A percentile compares a stretch with the other conserved stretches of the same genome.
Conservation (phyloP, 1,140 invertebrate genomes). For the Lamellibrachia luymesi region DNA sequence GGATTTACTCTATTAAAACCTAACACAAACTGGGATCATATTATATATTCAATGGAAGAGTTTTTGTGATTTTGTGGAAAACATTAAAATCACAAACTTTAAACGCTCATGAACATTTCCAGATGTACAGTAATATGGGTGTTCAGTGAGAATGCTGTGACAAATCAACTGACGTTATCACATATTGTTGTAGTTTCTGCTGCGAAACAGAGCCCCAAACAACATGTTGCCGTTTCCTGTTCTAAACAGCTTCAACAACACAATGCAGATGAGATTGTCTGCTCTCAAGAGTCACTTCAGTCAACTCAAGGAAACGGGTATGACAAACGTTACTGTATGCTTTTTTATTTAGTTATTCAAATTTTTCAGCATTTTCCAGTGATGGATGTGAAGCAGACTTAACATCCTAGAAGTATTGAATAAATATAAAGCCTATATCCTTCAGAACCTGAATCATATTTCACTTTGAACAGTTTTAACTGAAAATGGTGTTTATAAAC, state of each 20-base stretch:
- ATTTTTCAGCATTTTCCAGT: not conserved
- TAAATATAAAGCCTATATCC: too few species aligned
- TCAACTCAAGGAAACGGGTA: slow-evolving; percentile 44
- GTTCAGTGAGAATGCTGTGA: not conserved
- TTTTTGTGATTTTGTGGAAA: too few species aligned
- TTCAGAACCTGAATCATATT: too few species aligned
- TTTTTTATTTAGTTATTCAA: not conserved
- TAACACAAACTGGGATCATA: too few species aligned
- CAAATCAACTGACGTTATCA: not conserved
- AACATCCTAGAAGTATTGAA: not conserved
- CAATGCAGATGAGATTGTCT: slow-evolving; percentile 44
- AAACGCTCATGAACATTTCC: not conserved
- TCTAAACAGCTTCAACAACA: slow-evolving; percentile 52
- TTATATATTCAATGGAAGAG: too few species aligned
- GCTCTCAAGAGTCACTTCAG: slow-evolving; percentile 45
- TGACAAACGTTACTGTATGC: not conserved
- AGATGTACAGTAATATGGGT: not conserved
- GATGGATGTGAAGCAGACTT: not conserved
- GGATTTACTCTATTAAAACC: too few species aligned
- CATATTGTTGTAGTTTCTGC: slow-evolving; percentile 44
- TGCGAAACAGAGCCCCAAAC: slow-evolving; percentile 48
- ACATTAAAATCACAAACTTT: too few species aligned
- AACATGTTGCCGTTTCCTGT: slow-evolving; percentile 44
- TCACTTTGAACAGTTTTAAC: too few species aligned
- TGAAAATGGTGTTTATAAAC: too few species aligned